These are phyloP conservation scores for Autographa pulchrina DNA, from an alignment of 2,888 invertebrate species.

Conservation along the genomic window DNA sequence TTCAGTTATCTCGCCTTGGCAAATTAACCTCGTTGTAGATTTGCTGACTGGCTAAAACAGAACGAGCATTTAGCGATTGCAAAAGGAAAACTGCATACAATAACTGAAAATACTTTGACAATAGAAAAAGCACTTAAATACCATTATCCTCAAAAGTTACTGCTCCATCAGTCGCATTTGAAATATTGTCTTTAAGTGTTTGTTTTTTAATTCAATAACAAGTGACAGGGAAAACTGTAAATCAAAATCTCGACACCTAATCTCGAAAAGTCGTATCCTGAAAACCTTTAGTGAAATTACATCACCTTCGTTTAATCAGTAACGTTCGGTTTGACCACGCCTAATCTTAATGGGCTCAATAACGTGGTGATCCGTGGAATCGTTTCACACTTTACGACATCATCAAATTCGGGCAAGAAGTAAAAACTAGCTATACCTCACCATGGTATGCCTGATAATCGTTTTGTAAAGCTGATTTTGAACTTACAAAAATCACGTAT, in stretches of 20 bases:
- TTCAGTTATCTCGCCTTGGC: neutral
- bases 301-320: neutral
- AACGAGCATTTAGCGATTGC: neutral
- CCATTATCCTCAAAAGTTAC: neutral
- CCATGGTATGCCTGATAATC: neutral
- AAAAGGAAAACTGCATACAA: conserved; percentile 1
- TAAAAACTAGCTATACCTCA: neutral
- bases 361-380: conserved; percentile 1
- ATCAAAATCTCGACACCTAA: neutral
- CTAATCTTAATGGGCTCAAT: conserved; percentile 1
- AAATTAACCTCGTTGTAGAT: neutral
- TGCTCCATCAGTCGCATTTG: neutral
- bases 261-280: neutral
- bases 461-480: neutral
- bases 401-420: neutral
- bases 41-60: neutral
- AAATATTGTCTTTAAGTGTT: neutral
- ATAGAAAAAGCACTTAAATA: neutral
- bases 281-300: neutral
- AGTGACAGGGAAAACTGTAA: neutral
- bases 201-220: neutral
- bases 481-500: too few species aligned
- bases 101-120: neutral
- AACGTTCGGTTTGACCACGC: neutral
- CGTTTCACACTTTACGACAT: conserved; percentile 1